Percentiles rank a stretch among this genome's conserved stretches.
phyloP scores from a whole-genome alignment of 2,797 vertebrate species.

The Loriculus beryllinus region DNA sequence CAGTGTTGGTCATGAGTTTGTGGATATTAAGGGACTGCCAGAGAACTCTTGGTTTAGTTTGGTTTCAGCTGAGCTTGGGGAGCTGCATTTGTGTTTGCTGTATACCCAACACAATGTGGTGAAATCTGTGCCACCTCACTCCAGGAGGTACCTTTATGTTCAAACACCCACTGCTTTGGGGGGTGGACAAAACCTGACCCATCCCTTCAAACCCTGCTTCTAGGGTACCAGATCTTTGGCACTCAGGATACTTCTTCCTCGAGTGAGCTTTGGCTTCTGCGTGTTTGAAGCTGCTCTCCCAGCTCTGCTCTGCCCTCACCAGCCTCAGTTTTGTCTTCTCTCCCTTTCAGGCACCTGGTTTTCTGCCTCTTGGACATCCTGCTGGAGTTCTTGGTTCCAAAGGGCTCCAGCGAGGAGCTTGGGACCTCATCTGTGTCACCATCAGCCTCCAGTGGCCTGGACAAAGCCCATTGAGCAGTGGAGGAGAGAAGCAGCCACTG shows the following conservation, averaged over 20 bases:
- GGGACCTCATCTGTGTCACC: not conserved
- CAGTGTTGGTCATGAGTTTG: not conserved
- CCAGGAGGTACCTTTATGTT: not conserved
- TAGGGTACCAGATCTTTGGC: not conserved
- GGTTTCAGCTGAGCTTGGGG: not conserved
- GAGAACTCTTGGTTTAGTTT: not conserved
- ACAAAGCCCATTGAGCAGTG: constrained; percentile 12
- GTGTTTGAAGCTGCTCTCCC: not conserved
- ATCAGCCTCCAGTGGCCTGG: not conserved
- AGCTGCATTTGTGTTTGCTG: not conserved
- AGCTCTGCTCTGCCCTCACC: not conserved
- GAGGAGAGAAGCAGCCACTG: not conserved
- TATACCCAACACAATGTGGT: fast-evolving
- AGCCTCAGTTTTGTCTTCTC: constrained; percentile 28
- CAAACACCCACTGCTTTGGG: not conserved
- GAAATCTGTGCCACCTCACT: not conserved
- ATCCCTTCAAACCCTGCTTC: not conserved
- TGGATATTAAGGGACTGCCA: not conserved
- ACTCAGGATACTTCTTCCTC: not conserved
- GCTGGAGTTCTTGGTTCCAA: constrained; percentile 87
- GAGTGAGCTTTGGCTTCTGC: not conserved
- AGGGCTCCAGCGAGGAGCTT: constrained; percentile 70
- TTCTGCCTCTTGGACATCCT: constrained; percentile 89
- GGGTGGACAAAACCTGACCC: not conserved
- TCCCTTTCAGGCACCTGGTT: constrained; percentile 85